Percentiles rank a stretch among this genome's conserved stretches.
Evolutionary conservation across 2,888 invertebrate species (phyloP).

Genomic region (Enchytraeus crypticus): DNA sequence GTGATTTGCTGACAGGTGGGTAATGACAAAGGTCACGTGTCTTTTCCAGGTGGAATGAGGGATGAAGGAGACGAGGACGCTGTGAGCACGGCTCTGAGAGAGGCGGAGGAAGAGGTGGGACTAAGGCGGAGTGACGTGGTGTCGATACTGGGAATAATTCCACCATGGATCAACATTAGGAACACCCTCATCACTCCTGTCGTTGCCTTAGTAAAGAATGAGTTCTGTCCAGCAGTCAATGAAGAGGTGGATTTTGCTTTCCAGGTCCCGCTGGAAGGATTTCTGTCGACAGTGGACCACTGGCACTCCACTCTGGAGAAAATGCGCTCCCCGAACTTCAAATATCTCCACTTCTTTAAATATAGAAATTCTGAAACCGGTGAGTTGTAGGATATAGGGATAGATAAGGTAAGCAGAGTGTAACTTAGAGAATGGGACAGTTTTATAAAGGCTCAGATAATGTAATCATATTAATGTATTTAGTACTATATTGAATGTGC

Average conservation of each 20-base stretch:
- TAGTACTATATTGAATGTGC: no score
- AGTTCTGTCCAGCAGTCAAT: slow-evolving; percentile 36
- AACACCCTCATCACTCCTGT: slow-evolving; percentile 36
- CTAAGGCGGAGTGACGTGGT: slow-evolving; percentile 31
- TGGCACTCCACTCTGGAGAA: neutral
- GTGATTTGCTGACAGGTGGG: neutral
- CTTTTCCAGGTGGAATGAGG: slow-evolving; percentile 43
- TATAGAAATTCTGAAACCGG: no score
- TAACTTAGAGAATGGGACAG: no score
- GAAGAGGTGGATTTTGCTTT: slow-evolving; percentile 40
- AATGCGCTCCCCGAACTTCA: slow-evolving; percentile 5
- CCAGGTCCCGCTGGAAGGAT: slow-evolving; percentile 35
- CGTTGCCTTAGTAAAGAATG: slow-evolving; percentile 32
- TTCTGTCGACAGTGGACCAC: slow-evolving; percentile 25
- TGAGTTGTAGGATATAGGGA: no score
- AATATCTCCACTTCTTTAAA: slow-evolving; percentile 27
- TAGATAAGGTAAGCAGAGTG: no score
- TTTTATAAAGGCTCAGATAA: no score
- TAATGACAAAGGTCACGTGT: slow-evolving; percentile 33
- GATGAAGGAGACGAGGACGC: slow-evolving; percentile 38
- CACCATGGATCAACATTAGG: slow-evolving; percentile 30
- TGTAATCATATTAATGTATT: no score
- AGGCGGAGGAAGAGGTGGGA: slow-evolving; percentile 45
- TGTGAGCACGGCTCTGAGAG: slow-evolving; percentile 38
- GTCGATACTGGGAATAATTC: slow-evolving; percentile 32